These are phyloP conservation scores for Amphipyra tragopoginis DNA, from an alignment of 2,888 invertebrate genomes.

Conservation along the genomic window DNA sequence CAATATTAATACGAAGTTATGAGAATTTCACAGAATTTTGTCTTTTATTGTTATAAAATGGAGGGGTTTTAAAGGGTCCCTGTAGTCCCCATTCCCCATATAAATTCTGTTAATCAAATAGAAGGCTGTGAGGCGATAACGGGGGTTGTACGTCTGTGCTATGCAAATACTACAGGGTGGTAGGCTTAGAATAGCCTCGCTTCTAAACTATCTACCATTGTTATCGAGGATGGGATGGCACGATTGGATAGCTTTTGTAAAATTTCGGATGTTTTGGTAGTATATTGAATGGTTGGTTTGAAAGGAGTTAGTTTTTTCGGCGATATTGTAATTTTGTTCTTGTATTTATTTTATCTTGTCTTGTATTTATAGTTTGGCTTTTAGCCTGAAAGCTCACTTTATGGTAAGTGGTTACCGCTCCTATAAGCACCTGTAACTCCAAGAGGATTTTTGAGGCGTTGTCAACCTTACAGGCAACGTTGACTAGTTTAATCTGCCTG, in stretches of 20 bases:
- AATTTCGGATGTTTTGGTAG: not conserved
- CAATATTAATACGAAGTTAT: conserved; percentile 26
- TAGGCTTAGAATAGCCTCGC: conserved; percentile 1
- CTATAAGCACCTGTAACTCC: no score
- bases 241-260: not conserved
- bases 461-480: no score
- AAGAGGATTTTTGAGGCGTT: no score
- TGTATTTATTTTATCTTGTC: no score
- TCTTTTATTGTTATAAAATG: conserved; percentile 15
- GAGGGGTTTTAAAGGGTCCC: conserved; percentile 1
- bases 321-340: no score
- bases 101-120: conserved; percentile 20
- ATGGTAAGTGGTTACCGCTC: no score
- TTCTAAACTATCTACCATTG: conserved; percentile 8
- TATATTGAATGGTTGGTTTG: not conserved
- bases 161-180: not conserved
- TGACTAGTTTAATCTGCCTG: no score
- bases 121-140: not conserved
- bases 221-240: not conserved
- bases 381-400: no score
- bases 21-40: conserved; percentile 2
- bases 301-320: no score
- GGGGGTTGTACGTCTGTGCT: not conserved
- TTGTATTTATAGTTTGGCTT: no score
- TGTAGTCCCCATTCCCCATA: not conserved